Conservation (phyloP, 2,797 vertebrate genomes). For the Linurgus olivaceus region DNA sequence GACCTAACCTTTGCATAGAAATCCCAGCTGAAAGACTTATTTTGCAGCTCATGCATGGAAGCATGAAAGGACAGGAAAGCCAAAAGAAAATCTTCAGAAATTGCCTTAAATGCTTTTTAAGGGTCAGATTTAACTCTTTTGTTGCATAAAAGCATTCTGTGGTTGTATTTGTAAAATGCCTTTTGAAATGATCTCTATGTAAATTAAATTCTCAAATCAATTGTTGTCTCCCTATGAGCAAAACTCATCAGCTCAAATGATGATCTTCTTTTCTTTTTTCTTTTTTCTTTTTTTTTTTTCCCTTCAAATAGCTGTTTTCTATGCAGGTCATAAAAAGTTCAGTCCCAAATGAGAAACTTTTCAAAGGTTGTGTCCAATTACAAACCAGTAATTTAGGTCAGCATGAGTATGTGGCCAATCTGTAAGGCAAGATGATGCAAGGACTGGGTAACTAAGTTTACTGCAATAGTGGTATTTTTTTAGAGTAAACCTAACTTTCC, state of each 20-base stretch:
- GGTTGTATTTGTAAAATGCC: not conserved
- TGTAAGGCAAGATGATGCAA: constrained; percentile 28
- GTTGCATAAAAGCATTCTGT: not conserved
- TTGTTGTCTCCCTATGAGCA: not conserved
- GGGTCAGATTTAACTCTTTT: not conserved
- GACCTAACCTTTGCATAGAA: not conserved
- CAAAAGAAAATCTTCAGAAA: not conserved
- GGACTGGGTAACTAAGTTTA: not conserved
- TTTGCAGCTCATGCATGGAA: not conserved
- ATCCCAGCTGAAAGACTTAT: not conserved
- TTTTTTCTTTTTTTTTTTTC: too few species aligned
- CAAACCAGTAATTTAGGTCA: constrained; percentile 54
- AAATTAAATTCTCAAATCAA: not conserved
- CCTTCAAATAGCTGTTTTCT: not conserved
- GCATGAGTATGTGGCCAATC: not conserved
- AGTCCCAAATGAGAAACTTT: constrained; percentile 4
- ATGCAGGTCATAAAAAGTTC: constrained; percentile 38
- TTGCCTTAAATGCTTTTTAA: not conserved
- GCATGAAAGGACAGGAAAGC: not conserved
- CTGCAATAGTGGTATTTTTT: not conserved
- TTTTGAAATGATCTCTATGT: not conserved
- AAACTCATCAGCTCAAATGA: not conserved
- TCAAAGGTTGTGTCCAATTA: not conserved
- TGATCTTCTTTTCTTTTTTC: too few species aligned
- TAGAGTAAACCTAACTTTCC: not conserved